phyloP scores from a whole-genome alignment of 2,888 invertebrate species.

The Dryocosmus kuriphilus region DNA sequence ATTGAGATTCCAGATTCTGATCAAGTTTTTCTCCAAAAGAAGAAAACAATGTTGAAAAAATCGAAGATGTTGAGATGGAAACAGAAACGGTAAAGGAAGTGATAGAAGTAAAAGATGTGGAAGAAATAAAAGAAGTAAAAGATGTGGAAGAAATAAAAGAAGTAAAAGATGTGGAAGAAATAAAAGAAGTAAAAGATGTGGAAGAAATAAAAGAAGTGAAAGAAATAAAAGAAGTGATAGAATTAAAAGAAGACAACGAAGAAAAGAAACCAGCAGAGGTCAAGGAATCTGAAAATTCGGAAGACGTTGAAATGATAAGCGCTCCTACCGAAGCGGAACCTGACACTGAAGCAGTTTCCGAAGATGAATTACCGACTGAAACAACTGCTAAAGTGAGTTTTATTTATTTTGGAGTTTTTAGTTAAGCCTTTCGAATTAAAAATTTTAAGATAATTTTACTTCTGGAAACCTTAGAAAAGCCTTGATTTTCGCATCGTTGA shows the following conservation, averaged over 20 bases:
- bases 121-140: constrained; percentile 65
- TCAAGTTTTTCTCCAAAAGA: constrained; percentile 36
- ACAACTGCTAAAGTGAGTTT: constrained; percentile 73
- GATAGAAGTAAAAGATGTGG: constrained; percentile 62
- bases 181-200: constrained; percentile 62
- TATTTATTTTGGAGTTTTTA: constrained; percentile 8
- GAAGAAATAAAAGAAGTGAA: constrained; percentile 65
- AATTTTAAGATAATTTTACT: too few species aligned
- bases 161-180: constrained; percentile 62
- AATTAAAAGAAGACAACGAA: constrained; percentile 58
- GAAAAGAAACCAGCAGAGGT: constrained; percentile 50
- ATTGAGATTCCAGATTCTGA: constrained; percentile 59
- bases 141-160: constrained; percentile 60
- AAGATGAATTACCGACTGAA: constrained; percentile 83
- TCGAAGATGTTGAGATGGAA: constrained; percentile 65
- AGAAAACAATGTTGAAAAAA: constrained; percentile 29
- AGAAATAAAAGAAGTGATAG: constrained; percentile 59
- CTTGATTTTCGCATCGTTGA: neutral
- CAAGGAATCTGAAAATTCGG: constrained; percentile 41
- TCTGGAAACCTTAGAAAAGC: too few species aligned
- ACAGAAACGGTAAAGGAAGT: constrained; percentile 63
- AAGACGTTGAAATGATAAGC: constrained; percentile 46
- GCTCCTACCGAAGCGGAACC: constrained; percentile 80
- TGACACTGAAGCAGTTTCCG: constrained; percentile 91
- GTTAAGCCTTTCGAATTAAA: too few species aligned